Conservation (phyloP, 2,113 vertebrate species). For the Anthoscopus minutus region DNA sequence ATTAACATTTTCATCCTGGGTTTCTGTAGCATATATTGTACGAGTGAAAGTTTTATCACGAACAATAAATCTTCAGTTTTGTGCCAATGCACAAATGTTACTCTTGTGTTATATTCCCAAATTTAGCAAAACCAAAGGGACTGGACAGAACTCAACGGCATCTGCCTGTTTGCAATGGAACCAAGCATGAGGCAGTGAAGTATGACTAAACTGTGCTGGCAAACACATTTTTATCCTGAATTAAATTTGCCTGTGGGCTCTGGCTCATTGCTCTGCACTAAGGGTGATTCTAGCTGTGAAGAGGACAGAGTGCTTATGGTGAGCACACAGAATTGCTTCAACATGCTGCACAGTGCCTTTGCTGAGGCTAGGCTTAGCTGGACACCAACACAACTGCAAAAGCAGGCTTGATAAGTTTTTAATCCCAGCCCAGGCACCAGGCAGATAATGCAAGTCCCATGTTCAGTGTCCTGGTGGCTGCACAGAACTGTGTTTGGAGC, state of each 20-base stretch:
- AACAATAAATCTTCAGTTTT: not conserved
- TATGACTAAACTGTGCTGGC: not conserved
- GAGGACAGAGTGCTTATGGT: not conserved
- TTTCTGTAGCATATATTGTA: not conserved
- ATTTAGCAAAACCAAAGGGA: not conserved
- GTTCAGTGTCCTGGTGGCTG: not conserved
- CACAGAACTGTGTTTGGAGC: not conserved
- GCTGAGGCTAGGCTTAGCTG: not conserved
- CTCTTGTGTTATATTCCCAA: not conserved
- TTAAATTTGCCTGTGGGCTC: not conserved
- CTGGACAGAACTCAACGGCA: not conserved
- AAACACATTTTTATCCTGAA: not conserved
- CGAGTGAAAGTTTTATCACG: not conserved
- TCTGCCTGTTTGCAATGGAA: not conserved
- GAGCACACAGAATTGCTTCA: not conserved
- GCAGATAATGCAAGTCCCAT: not conserved
- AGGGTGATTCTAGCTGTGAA: slow-evolving; percentile 8
- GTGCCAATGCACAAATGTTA: not conserved
- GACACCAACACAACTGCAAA: not conserved
- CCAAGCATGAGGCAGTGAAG: not conserved
- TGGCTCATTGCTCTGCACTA: not conserved
- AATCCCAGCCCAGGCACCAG: not conserved
- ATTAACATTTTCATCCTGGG: not conserved
- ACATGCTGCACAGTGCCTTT: not conserved
- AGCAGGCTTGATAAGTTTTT: not conserved